phyloP scores from a whole-genome alignment of 1,140 invertebrate genomes.

The Vanessa tameamea region DNA sequence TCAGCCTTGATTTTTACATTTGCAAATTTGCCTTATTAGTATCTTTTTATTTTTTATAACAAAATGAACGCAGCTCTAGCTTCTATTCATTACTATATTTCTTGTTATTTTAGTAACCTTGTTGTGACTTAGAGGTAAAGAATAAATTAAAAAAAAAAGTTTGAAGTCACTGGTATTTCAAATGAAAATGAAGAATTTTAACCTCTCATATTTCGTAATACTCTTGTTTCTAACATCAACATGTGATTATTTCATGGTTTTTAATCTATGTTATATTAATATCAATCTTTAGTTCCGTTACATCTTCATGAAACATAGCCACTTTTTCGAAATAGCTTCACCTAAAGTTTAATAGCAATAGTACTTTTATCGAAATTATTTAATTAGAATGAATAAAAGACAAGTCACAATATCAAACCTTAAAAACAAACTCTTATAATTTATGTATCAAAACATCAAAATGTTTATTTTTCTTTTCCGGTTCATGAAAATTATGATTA shows the following conservation, averaged over 20 bases:
- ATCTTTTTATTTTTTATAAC: not conserved
- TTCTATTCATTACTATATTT: no score
- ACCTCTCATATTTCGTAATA: slow-evolving; percentile 30
- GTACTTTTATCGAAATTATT: slow-evolving; percentile 57
- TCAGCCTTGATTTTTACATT: no score
- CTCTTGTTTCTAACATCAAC: slow-evolving; percentile 37
- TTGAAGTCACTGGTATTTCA: slow-evolving; percentile 42
- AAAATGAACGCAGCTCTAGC: no score
- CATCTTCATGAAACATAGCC: slow-evolving; percentile 46
- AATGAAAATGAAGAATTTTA: slow-evolving; percentile 26
- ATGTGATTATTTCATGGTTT: slow-evolving; percentile 37
- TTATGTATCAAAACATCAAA: slow-evolving; percentile 63
- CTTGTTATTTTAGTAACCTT: not conserved
- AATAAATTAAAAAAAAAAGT: not conserved
- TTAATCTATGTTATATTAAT: slow-evolving; percentile 35
- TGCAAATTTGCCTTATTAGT: no score
- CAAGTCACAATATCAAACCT: slow-evolving; percentile 71
- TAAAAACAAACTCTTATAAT: slow-evolving; percentile 57
- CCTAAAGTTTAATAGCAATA: slow-evolving; percentile 59
- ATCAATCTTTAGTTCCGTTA: slow-evolving; percentile 31
- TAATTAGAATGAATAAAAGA: slow-evolving; percentile 54
- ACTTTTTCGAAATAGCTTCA: slow-evolving; percentile 55
- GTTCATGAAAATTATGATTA: slow-evolving; percentile 51
- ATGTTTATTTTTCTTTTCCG: slow-evolving; percentile 36
- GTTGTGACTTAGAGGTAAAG: not conserved